phyloP scores from a whole-genome alignment of 1,140 invertebrate species.

The Drosophila gunungcola region DNA sequence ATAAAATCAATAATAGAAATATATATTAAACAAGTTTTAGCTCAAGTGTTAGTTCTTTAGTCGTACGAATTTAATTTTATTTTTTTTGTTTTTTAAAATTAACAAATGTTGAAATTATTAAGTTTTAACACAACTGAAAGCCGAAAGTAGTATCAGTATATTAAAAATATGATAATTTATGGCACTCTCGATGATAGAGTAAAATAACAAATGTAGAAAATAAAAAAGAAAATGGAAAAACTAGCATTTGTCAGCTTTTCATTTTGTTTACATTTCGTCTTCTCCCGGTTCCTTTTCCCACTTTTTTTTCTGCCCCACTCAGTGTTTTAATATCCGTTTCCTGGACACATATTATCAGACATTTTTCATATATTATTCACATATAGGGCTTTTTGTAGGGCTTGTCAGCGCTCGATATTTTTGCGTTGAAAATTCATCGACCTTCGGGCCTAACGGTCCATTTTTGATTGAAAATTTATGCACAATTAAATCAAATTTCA shows the following conservation, averaged over 20 bases:
- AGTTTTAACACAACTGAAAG: no score
- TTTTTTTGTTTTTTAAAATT: no score
- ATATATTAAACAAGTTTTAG: no score
- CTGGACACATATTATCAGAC: constrained; percentile 55
- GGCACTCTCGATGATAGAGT: neutral
- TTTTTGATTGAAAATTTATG: constrained; percentile 68
- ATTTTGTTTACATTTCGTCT: constrained; percentile 53
- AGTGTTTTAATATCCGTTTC: constrained; percentile 73
- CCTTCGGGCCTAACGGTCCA: neutral
- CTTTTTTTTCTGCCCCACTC: neutral
- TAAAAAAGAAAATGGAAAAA: neutral
- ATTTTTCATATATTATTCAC: constrained; percentile 24
- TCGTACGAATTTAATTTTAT: no score
- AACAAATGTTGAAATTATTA: no score
- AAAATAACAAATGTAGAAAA: neutral
- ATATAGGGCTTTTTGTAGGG: neutral
- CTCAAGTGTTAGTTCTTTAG: no score
- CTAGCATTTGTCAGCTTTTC: constrained; percentile 45
- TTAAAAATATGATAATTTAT: neutral
- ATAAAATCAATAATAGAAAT: neutral
- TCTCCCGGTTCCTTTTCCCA: constrained; percentile 2
- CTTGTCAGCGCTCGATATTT: neutral
- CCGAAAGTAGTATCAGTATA: neutral
- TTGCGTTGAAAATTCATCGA: neutral
- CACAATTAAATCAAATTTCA: constrained; percentile 70